A percentile compares a stretch with the other conserved stretches of the same genome.
These are phyloP conservation scores for Eumeta japonica DNA, from an alignment of 1,140 invertebrate genomes.

Conservation along the genomic window DNA sequence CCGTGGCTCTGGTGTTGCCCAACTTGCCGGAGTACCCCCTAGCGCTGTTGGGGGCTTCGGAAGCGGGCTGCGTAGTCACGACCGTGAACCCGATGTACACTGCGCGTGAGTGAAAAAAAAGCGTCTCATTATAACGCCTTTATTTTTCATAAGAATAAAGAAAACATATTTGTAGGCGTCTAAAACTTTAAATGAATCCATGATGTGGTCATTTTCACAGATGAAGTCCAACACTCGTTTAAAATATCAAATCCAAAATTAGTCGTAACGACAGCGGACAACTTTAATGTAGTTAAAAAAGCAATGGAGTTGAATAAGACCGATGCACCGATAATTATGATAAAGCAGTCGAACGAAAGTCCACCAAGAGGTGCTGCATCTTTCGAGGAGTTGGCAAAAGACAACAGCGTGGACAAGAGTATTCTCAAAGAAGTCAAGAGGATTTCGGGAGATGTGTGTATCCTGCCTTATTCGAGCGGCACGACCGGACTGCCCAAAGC, in stretches of 20 bases:
- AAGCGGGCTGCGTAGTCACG: conserved; percentile 63
- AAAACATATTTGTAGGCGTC: too few species aligned
- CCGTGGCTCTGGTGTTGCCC: conserved; percentile 60
- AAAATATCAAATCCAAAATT: conserved; percentile 60
- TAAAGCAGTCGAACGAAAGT: conserved; percentile 20
- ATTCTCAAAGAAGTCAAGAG: conserved; percentile 25
- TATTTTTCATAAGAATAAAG: too few species aligned
- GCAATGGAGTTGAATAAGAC: conserved; percentile 31
- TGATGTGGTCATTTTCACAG: conserved; percentile 45
- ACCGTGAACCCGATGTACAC: conserved; percentile 71
- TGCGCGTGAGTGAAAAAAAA: conserved; percentile 45
- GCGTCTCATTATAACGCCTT: background rate
- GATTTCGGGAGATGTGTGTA: conserved; percentile 40
- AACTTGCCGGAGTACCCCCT: conserved; percentile 67
- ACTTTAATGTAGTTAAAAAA: conserved; percentile 31
- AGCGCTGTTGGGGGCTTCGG: conserved; percentile 61
- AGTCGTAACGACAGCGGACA: conserved; percentile 61
- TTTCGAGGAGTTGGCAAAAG: conserved; percentile 51
- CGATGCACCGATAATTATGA: conserved; percentile 53
- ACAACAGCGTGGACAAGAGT: conserved; percentile 30
- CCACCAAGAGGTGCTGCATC: conserved; percentile 51
- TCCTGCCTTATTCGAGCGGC: conserved; percentile 70
- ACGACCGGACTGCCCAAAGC: conserved; percentile 85
- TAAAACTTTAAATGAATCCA: background rate
- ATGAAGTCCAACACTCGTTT: conserved; percentile 71